A percentile compares a stretch with the other conserved stretches of the same genome.
phyloP scores from a whole-genome alignment of 2,113 vertebrate genomes.

The Amia ocellicauda region DNA sequence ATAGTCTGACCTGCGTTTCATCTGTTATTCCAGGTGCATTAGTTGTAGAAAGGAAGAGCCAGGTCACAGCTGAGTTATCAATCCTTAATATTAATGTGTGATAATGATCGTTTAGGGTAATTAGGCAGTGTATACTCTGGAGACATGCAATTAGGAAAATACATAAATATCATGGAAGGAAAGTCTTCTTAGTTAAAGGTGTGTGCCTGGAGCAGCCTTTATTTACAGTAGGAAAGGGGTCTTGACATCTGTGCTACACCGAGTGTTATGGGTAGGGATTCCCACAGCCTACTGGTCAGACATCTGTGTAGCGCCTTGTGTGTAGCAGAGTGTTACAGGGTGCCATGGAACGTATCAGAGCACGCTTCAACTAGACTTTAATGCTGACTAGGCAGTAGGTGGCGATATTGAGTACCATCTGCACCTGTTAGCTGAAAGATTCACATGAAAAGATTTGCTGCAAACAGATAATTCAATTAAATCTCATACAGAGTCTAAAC shows the following conservation, averaged over 20 bases:
- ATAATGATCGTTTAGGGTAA: conserved; percentile 33
- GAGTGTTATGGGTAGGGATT: conserved; percentile 8
- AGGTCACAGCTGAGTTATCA: conserved; percentile 27
- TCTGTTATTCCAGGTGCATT: conserved; percentile 28
- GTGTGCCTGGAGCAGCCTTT: conserved; percentile 2
- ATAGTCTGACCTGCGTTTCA: not conserved
- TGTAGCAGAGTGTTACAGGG: not conserved
- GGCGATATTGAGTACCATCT: too few relatives aligned
- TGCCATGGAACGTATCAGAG: too few relatives aligned
- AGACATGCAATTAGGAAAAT: conserved; percentile 29
- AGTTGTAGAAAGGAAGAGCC: conserved; percentile 25
- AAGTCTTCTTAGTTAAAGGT: not conserved
- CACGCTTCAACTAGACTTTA: not conserved
- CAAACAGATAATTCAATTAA: too few relatives aligned
- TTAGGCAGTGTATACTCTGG: conserved; percentile 22
- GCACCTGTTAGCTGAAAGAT: too few relatives aligned
- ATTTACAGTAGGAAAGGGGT: conserved; percentile 10
- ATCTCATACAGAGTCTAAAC: too few relatives aligned
- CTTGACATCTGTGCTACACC: conserved; percentile 21
- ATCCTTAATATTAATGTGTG: conserved; percentile 39
- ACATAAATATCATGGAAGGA: not conserved
- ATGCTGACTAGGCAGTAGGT: too few relatives aligned
- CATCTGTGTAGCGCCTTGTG: not conserved
- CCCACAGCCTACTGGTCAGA: conserved; percentile 9
- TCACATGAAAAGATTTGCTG: too few relatives aligned